phyloP scores from a whole-genome alignment of 2,888 invertebrate genomes.

The Drosophila peninsularis region DNA sequence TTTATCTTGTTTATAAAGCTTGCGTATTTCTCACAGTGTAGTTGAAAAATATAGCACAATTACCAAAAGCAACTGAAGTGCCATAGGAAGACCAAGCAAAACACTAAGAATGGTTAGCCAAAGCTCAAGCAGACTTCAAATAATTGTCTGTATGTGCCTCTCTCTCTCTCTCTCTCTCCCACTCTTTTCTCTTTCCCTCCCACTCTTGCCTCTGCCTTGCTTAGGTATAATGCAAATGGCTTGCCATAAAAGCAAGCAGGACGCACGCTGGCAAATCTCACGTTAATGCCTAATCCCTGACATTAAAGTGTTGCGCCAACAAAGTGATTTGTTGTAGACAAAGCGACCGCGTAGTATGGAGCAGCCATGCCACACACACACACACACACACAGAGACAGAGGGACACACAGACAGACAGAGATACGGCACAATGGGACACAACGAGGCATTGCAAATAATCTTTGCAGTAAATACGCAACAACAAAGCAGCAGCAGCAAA shows the following conservation, averaged over 20 bases:
- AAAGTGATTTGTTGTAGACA: conserved; percentile 79
- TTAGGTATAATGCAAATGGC: conserved; percentile 56
- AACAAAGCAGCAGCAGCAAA: conserved; percentile 28
- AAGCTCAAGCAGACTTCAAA: conserved; percentile 39
- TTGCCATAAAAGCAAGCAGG: conserved; percentile 42
- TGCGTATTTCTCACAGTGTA: conserved; percentile 10
- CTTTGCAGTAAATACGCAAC: conserved; percentile 75
- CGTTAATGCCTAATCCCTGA: conserved; percentile 78
- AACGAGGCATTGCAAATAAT: conserved; percentile 78
- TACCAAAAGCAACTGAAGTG: conserved; percentile 17
- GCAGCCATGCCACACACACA: conserved; percentile 12
- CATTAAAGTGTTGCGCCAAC: conserved; percentile 80
- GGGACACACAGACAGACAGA: neutral
- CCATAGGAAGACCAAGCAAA: conserved; percentile 9
- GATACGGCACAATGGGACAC: conserved; percentile 49
- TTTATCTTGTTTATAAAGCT: no score
- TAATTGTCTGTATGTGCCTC: conserved; percentile 28
- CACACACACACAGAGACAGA: neutral
- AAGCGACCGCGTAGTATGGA: conserved; percentile 64
- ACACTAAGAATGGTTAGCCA: conserved; percentile 5
- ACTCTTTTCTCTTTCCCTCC: no score
- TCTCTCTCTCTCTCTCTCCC: neutral
- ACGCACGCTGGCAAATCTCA: conserved; percentile 64
- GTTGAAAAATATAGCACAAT: conserved; percentile 8
- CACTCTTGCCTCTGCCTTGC: neutral